Evolutionary conservation across 2,113 vertebrate genomes (phyloP).

Genomic region (Neodon shergylaensis): DNA sequence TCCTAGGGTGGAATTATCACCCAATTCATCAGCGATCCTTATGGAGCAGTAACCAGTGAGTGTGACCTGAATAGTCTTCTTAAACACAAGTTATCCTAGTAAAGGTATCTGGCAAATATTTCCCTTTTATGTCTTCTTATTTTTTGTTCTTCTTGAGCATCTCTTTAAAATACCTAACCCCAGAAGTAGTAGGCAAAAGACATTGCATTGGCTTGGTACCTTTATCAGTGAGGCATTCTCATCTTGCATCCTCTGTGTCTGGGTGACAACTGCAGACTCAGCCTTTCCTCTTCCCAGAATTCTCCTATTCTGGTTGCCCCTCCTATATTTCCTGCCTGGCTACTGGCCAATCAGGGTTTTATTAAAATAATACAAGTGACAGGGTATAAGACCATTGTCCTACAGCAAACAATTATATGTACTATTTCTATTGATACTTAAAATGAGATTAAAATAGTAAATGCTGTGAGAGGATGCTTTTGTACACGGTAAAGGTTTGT

Average conservation of each 20-base stretch:
- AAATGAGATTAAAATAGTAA: slow-evolving; percentile 64
- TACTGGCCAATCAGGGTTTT: too few relatives aligned
- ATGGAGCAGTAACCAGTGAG: slow-evolving; percentile 29
- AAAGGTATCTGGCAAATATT: neutral
- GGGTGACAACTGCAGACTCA: too few relatives aligned
- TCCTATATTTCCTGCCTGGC: too few relatives aligned
- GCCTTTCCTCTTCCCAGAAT: too few relatives aligned
- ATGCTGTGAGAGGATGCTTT: too few relatives aligned
- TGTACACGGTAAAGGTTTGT: too few relatives aligned
- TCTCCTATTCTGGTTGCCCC: too few relatives aligned
- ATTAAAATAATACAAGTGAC: too few relatives aligned
- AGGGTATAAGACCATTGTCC: too few relatives aligned
- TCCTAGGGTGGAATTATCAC: slow-evolving; percentile 19
- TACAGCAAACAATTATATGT: neutral
- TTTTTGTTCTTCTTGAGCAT: neutral
- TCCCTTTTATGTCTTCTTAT: slow-evolving; percentile 42
- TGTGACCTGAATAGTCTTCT: slow-evolving; percentile 20
- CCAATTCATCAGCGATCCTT: slow-evolving; percentile 60
- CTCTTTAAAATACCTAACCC: slow-evolving; percentile 1
- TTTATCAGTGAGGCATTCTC: too few relatives aligned
- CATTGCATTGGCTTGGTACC: neutral
- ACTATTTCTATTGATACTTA: neutral
- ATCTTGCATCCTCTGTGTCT: too few relatives aligned
- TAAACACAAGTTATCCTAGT: neutral
- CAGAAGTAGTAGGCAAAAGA: slow-evolving; percentile 42